Conservation (phyloP, 1,140 invertebrate species). For the Drosophila tani region DNA sequence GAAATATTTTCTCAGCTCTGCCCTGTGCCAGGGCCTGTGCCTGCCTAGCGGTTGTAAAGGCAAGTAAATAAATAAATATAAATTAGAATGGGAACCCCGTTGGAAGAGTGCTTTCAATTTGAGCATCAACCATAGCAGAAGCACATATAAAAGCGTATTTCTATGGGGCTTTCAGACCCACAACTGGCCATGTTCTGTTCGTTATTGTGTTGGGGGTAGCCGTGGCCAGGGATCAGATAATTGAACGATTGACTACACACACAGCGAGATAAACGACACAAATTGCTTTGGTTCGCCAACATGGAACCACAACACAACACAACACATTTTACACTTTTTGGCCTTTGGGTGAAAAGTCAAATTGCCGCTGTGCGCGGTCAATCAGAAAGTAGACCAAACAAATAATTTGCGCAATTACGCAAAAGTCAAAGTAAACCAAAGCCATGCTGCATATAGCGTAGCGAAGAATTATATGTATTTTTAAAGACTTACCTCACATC, state of each 20-base stretch:
- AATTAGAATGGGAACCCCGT: slow-evolving; percentile 33
- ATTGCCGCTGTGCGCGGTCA: slow-evolving; percentile 60
- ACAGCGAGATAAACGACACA: slow-evolving; percentile 56
- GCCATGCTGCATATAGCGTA: slow-evolving; percentile 8
- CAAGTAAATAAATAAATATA: slow-evolving; percentile 53
- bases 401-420: slow-evolving; percentile 78
- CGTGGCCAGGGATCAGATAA: slow-evolving; percentile 50
- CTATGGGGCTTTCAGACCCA: slow-evolving; percentile 4
- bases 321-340: slow-evolving; percentile 40
- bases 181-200: slow-evolving; percentile 17
- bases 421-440: slow-evolving; percentile 47
- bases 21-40: slow-evolving; percentile 10
- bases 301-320: slow-evolving; percentile 21
- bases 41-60: slow-evolving; percentile 24
- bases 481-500: slow-evolving; percentile 55
- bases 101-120: slow-evolving; percentile 67
- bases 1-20: slow-evolving; percentile 25
- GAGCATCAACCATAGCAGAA: slow-evolving; percentile 64
- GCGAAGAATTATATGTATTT: slow-evolving; percentile 11
- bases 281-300: slow-evolving; percentile 49
- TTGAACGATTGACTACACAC: slow-evolving; percentile 68
- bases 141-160: slow-evolving; percentile 33
- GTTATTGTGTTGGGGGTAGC: slow-evolving; percentile 17
- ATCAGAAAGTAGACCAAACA: slow-evolving; percentile 81
- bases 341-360: slow-evolving; percentile 75